A percentile compares a stretch with the other conserved stretches of the same genome.
These are phyloP conservation scores for Drosophila picticornis DNA, from an alignment of 2,888 invertebrate genomes.

Conservation along the genomic window DNA sequence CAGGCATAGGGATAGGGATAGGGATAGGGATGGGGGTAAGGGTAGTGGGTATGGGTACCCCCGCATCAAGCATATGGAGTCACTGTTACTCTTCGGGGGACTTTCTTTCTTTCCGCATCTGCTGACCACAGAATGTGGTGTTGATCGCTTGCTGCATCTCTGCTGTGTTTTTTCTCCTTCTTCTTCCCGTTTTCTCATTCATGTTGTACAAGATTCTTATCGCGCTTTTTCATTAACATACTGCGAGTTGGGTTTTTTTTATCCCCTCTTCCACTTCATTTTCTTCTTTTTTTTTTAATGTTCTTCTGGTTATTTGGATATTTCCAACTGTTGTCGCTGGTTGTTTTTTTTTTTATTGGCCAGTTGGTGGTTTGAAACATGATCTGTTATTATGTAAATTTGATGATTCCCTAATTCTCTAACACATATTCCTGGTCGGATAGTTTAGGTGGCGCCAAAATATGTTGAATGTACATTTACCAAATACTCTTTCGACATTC, in stretches of 20 bases:
- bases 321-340: conserved; percentile 70
- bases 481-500: conserved; percentile 13
- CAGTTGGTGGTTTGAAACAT: conserved; percentile 54
- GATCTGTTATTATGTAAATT: conserved; percentile 81
- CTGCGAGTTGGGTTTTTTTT: conserved; percentile 53
- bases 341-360: conserved; percentile 43
- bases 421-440: conserved; percentile 65
- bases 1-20: neutral
- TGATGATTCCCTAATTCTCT: conserved; percentile 77
- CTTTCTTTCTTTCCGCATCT: conserved; percentile 69
- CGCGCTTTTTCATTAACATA: conserved; percentile 79
- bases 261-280: conserved; percentile 21
- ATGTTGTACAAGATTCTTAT: conserved; percentile 80
- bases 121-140: conserved; percentile 69
- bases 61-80: conserved; percentile 62
- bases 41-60: neutral
- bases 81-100: conserved; percentile 25
- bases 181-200: conserved; percentile 73
- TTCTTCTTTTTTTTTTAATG: conserved; percentile 51
- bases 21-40: neutral
- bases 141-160: conserved; percentile 60
- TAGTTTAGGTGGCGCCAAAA: conserved; percentile 72
- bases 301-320: conserved; percentile 55
- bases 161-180: neutral
- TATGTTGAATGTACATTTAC: conserved; percentile 26